Evolutionary conservation across 2,888 invertebrate species (phyloP), one percentile per base, ranked within the genome.

Genomic region (Idaea straminata): DNA sequence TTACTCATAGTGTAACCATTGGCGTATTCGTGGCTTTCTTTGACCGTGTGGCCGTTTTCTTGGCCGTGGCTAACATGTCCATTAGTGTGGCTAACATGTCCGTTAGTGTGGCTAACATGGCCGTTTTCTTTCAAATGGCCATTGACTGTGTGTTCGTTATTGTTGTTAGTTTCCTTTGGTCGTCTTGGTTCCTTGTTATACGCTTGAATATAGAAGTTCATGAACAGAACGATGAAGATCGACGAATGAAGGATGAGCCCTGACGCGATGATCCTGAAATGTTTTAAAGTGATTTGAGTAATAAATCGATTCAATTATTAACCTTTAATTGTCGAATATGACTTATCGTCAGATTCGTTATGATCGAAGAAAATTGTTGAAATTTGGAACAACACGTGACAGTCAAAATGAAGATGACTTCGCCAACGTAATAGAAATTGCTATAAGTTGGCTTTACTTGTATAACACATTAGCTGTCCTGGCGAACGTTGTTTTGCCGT

Each of bases 181-280:
- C 69, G 72, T 60, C 77, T 81, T 10, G 78, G 75, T 57, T 68
- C 75, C 25, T 69, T 79, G 61, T 83, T 82, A 92, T 98, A 98
- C 35, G 97, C 96, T 83, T 96, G 96, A 74, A 96, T 94, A 91
- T 98, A 99, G 94, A 98, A 99, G 89, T 98, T 96, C 79, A 95
- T 96, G 94, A 98, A 99, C 66, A 99, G 95, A 15, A 94, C 94
- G 88, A 98, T 97, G 94, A 99, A 99, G 80, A 99, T 97, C 57
- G 95, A 93, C 5, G 97, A 96, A 84, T 97, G 97, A 10, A 97
- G 92, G 64, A 96, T 95, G 73, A 97, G 92, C 25, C 97, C 94
- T 3, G 94, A 93, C 2, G 97, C 97, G 67, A 97, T 95, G 76
- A 97, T 78, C 72, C 93, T 93, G 83, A 15, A 84, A 82, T 36